Evolutionary conservation across 2,797 vertebrate species (phyloP).

Genomic region (Iguana delicatissima): DNA sequence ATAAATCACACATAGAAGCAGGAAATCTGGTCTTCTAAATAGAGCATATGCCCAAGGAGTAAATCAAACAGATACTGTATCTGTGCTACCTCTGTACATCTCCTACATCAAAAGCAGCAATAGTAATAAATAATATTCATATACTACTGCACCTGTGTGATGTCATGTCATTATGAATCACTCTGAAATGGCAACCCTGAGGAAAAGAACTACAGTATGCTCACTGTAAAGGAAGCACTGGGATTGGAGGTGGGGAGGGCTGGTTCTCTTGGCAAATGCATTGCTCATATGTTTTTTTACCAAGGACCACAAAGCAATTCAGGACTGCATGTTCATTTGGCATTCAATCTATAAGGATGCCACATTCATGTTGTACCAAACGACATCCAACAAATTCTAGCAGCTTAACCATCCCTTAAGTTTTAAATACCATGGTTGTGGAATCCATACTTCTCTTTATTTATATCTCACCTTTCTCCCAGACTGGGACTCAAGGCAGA

Average conservation of each 20-base stretch:
- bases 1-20: conserved; percentile 64
- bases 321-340: background rate
- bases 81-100: conserved; percentile 53
- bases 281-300: background rate
- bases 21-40: conserved; percentile 71
- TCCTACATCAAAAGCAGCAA: conserved; percentile 33
- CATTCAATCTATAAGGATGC: background rate
- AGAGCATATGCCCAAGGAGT: conserved; percentile 64
- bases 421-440: background rate
- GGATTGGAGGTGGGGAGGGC: background rate
- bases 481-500: no score
- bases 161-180: conserved; percentile 42
- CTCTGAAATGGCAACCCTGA: conserved; percentile 13
- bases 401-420: background rate
- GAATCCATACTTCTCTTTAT: no score
- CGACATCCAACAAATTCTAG: background rate
- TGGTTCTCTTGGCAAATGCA: background rate
- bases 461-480: no score
- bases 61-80: conserved; percentile 63
- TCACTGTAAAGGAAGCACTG: background rate
- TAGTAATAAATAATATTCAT: conserved; percentile 56
- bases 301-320: conserved; percentile 2
- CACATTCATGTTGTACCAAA: background rate
- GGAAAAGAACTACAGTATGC: conserved; percentile 12
- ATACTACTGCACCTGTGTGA: conserved; percentile 32